Evolutionary conservation across 2,113 vertebrate species (phyloP).

Genomic region (Eublepharis macularius): DNA sequence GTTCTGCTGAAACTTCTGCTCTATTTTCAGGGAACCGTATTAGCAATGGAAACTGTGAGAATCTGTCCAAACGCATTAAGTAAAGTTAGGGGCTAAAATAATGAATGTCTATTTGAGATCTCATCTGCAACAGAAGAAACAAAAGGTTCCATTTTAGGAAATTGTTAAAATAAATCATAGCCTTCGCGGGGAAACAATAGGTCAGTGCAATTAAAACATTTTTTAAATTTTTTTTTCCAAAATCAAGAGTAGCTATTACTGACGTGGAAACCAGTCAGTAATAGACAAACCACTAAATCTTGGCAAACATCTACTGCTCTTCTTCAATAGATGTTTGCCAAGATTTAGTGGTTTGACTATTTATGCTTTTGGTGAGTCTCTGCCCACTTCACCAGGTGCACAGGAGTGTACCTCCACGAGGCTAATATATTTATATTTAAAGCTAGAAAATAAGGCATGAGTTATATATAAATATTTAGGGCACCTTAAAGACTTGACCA

Average conservation of each 20-base stretch:
- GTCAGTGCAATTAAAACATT: slow-evolving; percentile 41
- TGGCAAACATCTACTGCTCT: too few relatives aligned
- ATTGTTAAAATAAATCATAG: slow-evolving; percentile 13
- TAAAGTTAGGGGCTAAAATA: slow-evolving; percentile 51
- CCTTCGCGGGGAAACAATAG: slow-evolving; percentile 6
- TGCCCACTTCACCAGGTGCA: too few relatives aligned
- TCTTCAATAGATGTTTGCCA: too few relatives aligned
- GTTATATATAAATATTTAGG: too few relatives aligned
- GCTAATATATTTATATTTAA: too few relatives aligned
- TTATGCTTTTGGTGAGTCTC: neutral
- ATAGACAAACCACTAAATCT: neutral
- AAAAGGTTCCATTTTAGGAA: slow-evolving; percentile 23
- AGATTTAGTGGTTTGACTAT: neutral
- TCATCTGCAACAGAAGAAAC: slow-evolving; percentile 33
- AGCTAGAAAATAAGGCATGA: too few relatives aligned
- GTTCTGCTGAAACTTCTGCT: slow-evolving; percentile 74
- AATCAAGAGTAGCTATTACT: too few relatives aligned
- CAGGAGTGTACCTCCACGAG: too few relatives aligned
- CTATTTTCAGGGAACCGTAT: slow-evolving; percentile 73
- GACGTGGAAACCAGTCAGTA: too few relatives aligned
- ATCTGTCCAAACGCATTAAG: slow-evolving; percentile 67
- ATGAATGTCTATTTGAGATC: slow-evolving; percentile 57
- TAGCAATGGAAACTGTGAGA: slow-evolving; percentile 74
- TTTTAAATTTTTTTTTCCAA: neutral
- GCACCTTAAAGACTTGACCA: too few relatives aligned